phyloP scores from a whole-genome alignment of 2,113 vertebrate species.

The Gavialis gangeticus region DNA sequence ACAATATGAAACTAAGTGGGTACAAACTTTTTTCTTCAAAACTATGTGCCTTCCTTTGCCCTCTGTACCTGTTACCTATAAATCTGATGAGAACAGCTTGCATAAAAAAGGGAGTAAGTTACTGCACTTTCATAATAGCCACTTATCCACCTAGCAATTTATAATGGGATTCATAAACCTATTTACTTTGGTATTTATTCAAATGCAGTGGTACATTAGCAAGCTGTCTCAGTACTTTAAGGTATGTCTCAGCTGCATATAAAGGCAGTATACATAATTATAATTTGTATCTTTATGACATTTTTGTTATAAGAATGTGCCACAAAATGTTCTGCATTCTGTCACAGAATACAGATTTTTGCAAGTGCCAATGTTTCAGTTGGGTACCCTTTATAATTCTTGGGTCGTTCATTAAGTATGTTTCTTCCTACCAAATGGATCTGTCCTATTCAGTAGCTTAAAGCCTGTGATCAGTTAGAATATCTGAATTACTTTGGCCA shows the following conservation, averaged over 20 bases:
- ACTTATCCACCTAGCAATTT: constrained; percentile 53
- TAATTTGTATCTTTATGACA: constrained; percentile 49
- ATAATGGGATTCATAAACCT: constrained; percentile 43
- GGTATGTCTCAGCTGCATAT: constrained; percentile 42
- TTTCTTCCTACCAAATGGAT: constrained; percentile 3
- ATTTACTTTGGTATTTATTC: constrained; percentile 66
- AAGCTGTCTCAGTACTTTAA: constrained; percentile 67
- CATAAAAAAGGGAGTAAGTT: neutral
- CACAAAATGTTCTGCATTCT: neutral
- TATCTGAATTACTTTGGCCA: constrained; percentile 1
- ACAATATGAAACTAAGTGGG: accelerated
- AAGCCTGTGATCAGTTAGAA: neutral
- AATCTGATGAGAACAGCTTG: neutral
- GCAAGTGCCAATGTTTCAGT: neutral
- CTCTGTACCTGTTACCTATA: neutral
- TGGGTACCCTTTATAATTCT: neutral
- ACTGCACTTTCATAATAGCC: constrained; percentile 18
- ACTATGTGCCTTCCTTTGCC: neutral
- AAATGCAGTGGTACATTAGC: constrained; percentile 61
- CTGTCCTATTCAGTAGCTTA: neutral
- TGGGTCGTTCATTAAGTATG: neutral
- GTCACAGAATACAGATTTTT: constrained; percentile 12
- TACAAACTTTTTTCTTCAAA: neutral
- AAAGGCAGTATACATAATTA: constrained; percentile 46
- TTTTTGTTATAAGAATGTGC: constrained; percentile 26